These are phyloP conservation scores for Guaruba guarouba DNA, from an alignment of 2,113 vertebrate genomes.

Conservation along the genomic window DNA sequence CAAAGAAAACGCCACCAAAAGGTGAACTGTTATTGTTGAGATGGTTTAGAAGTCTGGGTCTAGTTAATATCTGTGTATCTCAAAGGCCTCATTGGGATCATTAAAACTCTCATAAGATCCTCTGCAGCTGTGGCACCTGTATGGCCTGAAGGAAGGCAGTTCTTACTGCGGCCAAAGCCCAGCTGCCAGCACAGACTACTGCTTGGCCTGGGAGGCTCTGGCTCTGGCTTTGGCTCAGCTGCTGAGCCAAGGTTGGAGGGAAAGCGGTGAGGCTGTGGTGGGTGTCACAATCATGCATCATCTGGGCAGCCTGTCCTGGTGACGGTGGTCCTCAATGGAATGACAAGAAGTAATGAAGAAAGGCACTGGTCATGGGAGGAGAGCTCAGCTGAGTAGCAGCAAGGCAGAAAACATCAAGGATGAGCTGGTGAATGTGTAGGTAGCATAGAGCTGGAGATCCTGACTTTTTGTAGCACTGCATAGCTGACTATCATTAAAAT, in stretches of 20 bases:
- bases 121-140: not conserved
- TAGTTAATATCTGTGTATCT: not conserved
- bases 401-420: not conserved
- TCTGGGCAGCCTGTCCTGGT: not conserved
- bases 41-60: not conserved
- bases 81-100: not conserved
- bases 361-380: not conserved
- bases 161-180: not conserved
- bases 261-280: not conserved
- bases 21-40: not conserved
- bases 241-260: not conserved
- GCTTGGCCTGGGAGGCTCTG: fast-evolving
- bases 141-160: not conserved
- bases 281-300: fast-evolving
- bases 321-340: not conserved
- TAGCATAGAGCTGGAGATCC: not conserved
- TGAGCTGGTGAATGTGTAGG: not conserved
- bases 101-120: not conserved
- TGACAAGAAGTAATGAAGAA: not conserved
- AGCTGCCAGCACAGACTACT: not conserved
- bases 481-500: not conserved
- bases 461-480: not conserved
- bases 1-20: not conserved
- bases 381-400: not conserved
- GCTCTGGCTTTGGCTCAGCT: not conserved